These are phyloP conservation scores for Sitodiplosis mosellana DNA, from an alignment of 1,140 invertebrate genomes.

Conservation along the genomic window DNA sequence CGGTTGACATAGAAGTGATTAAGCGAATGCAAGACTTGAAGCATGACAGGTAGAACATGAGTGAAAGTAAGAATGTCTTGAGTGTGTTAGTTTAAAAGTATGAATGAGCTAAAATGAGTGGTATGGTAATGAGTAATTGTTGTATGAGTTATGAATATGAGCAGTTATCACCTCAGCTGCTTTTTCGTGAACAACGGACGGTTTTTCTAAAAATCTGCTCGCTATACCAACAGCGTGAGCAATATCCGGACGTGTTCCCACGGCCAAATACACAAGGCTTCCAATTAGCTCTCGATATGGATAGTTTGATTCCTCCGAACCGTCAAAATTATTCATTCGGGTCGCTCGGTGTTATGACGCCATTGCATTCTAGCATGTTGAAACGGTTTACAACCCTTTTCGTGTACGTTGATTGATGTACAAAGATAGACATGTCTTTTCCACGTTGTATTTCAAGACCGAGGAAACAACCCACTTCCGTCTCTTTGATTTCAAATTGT, in stretches of 20 bases:
- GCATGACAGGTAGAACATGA: too few relatives aligned
- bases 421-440: constrained; percentile 10
- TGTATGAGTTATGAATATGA: too few relatives aligned
- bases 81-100: too few relatives aligned
- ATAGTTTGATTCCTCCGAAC: constrained; percentile 3
- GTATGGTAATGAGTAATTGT: too few relatives aligned
- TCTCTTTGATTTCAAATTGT: constrained; percentile 13
- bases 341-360: constrained; percentile 12
- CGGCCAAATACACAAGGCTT: constrained; percentile 19
- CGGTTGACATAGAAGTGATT: too few relatives aligned
- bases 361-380: constrained; percentile 12
- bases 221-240: constrained; percentile 18
- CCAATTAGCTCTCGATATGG: constrained; percentile 21
- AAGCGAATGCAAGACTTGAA: too few relatives aligned
- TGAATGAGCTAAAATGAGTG: too few relatives aligned
- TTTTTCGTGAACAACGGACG: constrained; percentile 12
- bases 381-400: constrained; percentile 18
- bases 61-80: too few relatives aligned
- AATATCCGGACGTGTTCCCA: constrained; percentile 24
- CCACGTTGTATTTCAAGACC: constrained; percentile 13
- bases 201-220: constrained; percentile 12
- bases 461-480: constrained; percentile 10
- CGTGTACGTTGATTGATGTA: constrained; percentile 17
- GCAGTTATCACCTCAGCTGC: too few relatives aligned
- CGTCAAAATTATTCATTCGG: constrained; percentile 11